A percentile compares a stretch with the other conserved stretches of the same genome.
Conservation (phyloP, 2,113 vertebrate genomes). For the Oxygymnocypris stewartii region DNA sequence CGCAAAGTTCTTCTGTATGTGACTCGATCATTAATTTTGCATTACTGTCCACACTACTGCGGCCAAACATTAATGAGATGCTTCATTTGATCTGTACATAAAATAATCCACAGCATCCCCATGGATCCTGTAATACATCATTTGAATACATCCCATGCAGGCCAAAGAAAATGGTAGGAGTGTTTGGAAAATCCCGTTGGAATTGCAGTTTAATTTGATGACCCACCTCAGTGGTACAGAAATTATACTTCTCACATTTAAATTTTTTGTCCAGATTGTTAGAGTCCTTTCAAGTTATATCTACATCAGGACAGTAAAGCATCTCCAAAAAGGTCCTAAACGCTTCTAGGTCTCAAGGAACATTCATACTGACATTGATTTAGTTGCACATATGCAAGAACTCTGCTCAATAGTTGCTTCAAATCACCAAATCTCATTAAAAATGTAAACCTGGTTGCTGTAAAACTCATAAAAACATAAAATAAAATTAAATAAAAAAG, state of each 20-base stretch:
- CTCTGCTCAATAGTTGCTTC: too few relatives aligned
- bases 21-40: constrained; percentile 14
- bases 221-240: neutral
- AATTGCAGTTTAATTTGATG: neutral
- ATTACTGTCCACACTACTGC: constrained; percentile 8
- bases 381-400: neutral
- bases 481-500: too few relatives aligned
- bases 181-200: neutral
- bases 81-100: constrained; percentile 21
- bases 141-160: neutral
- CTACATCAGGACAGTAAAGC: neutral
- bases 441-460: too few relatives aligned
- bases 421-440: too few relatives aligned
- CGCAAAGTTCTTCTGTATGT: neutral
- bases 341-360: neutral
- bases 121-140: constrained; percentile 31
- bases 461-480: too few relatives aligned
- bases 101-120: constrained; percentile 17
- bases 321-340: neutral
- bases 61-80: constrained; percentile 8
- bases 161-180: too few relatives aligned
- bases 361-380: neutral
- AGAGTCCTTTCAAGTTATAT: neutral
- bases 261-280: too few relatives aligned
- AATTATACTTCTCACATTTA: neutral